Conservation (phyloP, 2,113 vertebrate species). For the Sprattus sprattus region DNA sequence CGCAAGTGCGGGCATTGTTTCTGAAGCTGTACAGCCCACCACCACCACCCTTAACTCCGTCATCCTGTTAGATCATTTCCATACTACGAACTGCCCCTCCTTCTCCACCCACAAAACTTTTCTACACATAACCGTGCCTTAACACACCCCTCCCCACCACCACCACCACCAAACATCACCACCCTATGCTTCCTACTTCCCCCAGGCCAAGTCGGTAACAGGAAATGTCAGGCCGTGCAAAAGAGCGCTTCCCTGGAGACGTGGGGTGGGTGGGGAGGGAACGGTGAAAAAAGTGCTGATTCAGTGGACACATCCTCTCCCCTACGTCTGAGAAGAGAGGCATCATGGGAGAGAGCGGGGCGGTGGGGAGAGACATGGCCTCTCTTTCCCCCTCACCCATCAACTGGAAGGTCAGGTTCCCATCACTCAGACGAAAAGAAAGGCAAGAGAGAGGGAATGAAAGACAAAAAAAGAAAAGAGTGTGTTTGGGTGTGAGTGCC, state of each 20-base stretch:
- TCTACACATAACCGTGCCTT: neutral
- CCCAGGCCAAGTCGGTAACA: constrained; percentile 24
- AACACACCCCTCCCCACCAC: neutral
- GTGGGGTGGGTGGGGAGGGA: neutral
- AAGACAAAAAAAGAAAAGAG: neutral
- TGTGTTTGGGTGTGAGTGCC: neutral
- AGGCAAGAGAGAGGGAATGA: neutral
- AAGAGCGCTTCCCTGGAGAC: constrained; percentile 46
- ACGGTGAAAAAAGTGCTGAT: constrained; percentile 42
- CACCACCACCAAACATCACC: constrained; percentile 14
- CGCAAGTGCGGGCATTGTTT: constrained; percentile 2
- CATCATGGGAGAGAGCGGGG: neutral
- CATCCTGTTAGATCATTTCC: constrained; percentile 5
- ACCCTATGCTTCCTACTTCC: constrained; percentile 19
- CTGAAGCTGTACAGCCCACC: neutral
- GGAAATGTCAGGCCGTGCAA: constrained; percentile 43
- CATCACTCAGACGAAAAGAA: neutral
- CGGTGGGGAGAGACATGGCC: neutral
- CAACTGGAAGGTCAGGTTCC: neutral
- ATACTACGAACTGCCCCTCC: neutral
- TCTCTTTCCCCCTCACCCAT: neutral
- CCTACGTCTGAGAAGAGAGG: constrained; percentile 2
- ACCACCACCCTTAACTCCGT: neutral
- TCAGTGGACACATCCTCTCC: constrained; percentile 41
- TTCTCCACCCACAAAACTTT: constrained; percentile 19